These are phyloP conservation scores for Silurus lanzhouensis DNA, from an alignment of 2,797 vertebrate genomes.

Conservation along the genomic window DNA sequence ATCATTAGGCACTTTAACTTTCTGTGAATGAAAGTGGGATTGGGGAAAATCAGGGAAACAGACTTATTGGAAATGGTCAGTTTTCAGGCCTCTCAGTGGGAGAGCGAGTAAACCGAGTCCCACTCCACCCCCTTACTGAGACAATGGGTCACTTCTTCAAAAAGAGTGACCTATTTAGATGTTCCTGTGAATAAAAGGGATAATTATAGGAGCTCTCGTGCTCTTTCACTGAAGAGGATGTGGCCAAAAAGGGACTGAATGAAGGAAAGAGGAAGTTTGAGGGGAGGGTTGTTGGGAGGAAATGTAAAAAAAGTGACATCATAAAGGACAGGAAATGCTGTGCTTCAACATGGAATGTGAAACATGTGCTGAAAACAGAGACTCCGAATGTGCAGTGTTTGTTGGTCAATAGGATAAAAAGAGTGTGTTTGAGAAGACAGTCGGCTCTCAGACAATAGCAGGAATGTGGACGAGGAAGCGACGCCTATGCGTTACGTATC, in stretches of 20 bases:
- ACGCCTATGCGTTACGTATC: slow-evolving; percentile 59
- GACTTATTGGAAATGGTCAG: slow-evolving; percentile 34
- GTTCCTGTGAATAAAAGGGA: slow-evolving; percentile 67
- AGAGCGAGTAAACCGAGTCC: slow-evolving; percentile 19
- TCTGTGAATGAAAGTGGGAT: slow-evolving; percentile 16
- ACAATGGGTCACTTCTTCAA: slow-evolving; percentile 72
- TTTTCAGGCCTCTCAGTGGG: slow-evolving; percentile 44
- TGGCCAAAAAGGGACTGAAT: slow-evolving; percentile 54
- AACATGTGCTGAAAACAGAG: slow-evolving; percentile 69
- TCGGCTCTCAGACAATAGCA: slow-evolving; percentile 68
- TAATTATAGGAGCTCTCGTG: slow-evolving; percentile 72
- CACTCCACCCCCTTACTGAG: slow-evolving; percentile 63
- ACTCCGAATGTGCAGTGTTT: slow-evolving; percentile 55
- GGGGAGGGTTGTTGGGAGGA: slow-evolving; percentile 47
- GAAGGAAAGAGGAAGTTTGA: slow-evolving; percentile 60
- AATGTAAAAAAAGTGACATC: slow-evolving; percentile 57
- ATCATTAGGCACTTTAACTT: background rate
- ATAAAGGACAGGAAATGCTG: slow-evolving; percentile 47
- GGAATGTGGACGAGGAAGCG: slow-evolving; percentile 71
- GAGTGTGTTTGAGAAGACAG: background rate
- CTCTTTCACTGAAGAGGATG: slow-evolving; percentile 69
- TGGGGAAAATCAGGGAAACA: slow-evolving; percentile 1
- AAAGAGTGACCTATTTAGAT: slow-evolving; percentile 67
- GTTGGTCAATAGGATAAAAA: slow-evolving; percentile 56
- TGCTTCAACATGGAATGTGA: slow-evolving; percentile 70